phyloP scores from a whole-genome alignment of 2,797 vertebrate species.

The Coracias cyanogaster region DNA sequence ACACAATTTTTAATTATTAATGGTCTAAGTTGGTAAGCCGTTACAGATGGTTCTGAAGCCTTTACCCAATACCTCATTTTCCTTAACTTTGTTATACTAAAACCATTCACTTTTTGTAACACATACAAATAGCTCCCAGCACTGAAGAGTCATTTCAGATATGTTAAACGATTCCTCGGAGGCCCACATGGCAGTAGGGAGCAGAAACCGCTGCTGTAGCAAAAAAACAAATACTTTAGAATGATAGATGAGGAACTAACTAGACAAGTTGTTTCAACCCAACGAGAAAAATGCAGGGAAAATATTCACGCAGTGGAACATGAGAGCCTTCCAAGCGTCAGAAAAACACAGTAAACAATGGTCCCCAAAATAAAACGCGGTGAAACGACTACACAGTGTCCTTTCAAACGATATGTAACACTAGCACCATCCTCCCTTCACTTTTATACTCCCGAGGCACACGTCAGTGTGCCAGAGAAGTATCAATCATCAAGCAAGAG shows the following conservation, averaged over 20 bases:
- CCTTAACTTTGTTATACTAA: not conserved
- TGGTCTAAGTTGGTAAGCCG: not conserved
- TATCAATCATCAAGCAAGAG: conserved; percentile 49
- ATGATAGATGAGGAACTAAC: not conserved
- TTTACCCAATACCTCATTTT: not conserved
- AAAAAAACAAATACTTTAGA: not conserved
- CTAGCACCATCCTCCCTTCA: not conserved
- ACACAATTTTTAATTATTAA: not conserved
- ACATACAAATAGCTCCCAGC: not conserved
- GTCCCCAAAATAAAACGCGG: not conserved
- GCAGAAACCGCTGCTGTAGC: not conserved
- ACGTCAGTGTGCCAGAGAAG: not conserved
- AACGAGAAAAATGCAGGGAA: not conserved
- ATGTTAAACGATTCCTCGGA: not conserved
- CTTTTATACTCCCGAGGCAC: not conserved
- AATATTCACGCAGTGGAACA: conserved; percentile 30
- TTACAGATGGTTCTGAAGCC: not conserved
- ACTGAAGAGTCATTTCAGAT: not conserved
- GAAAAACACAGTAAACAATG: not conserved
- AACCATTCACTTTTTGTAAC: not conserved
- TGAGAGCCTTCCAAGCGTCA: not conserved
- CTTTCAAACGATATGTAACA: not conserved
- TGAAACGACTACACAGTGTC: not conserved
- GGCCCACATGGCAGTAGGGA: not conserved
- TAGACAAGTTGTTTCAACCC: not conserved